Percentiles rank a stretch among this genome's conserved stretches.
Evolutionary conservation across 2,797 vertebrate species (phyloP).

Genomic region (Sphaeramia orbicularis): DNA sequence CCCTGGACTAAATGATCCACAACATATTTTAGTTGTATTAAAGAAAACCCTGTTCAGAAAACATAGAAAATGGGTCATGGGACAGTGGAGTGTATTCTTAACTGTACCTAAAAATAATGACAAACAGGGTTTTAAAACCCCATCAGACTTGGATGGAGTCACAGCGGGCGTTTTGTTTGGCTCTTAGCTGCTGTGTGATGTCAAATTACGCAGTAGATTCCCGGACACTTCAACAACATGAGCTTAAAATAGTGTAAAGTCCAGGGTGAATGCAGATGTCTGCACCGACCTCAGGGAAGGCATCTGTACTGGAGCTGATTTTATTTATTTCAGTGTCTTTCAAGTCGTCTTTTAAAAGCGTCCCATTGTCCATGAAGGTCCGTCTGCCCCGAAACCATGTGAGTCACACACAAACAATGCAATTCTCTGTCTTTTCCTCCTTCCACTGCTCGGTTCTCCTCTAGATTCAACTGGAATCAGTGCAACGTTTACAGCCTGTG

Average conservation of each 20-base stretch:
- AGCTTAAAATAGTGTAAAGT: conserved; percentile 15
- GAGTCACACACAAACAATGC: conserved; percentile 71
- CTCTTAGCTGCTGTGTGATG: background rate
- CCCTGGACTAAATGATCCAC: too few species aligned
- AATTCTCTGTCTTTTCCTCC: conserved; percentile 67
- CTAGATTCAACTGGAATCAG: conserved; percentile 57
- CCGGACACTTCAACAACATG: background rate
- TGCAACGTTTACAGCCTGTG: conserved; percentile 48
- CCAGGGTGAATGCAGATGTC: conserved; percentile 37
- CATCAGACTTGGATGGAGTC: too few species aligned
- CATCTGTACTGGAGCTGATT: conserved; percentile 38
- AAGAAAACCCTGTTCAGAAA: too few species aligned
- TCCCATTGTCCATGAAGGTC: conserved; percentile 58
- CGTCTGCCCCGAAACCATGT: conserved; percentile 62
- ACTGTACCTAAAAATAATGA: background rate
- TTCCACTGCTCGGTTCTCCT: conserved; percentile 26
- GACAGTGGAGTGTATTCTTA: background rate
- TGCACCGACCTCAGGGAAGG: conserved; percentile 42
- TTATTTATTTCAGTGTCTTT: conserved; percentile 56
- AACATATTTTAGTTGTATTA: too few species aligned
- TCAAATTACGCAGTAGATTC: background rate
- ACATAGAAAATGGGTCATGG: too few species aligned
- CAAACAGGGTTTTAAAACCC: too few species aligned
- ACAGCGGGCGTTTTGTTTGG: background rate
- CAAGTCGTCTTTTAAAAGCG: conserved; percentile 49